Base-by-base conservation (phyloP, 2,113 vertebrate genomes). In the Pteropus alecto region DNA sequence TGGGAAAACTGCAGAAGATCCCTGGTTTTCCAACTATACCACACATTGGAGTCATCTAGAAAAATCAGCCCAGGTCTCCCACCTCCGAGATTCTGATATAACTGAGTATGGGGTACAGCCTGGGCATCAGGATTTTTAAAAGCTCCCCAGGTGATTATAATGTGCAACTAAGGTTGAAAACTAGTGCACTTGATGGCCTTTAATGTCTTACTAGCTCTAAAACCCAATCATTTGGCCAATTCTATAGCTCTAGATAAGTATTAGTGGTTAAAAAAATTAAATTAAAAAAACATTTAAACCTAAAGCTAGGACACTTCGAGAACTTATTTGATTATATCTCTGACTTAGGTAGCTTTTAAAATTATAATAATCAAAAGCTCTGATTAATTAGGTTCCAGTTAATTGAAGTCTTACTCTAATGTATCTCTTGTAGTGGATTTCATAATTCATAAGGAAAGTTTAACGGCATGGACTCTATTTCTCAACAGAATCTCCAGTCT, bases 361-460 rank as follows among this genome's bases (percentile, higher is more conserved):
- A 88, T 14, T 77, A 85, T 67, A 70, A 63, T 84, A 71, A 81
- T 48, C 38, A n/a, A 96, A 95, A 68, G 35, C 9, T 77, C 82
- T 74, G 19, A 67, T 85, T 46, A 74, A 77, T 95, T 96, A 81
- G 46, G 58, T 90, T 92, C 70, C 48, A 88, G 84, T 90, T 95
- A 93, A 90, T 60, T 90, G 76, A 97, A 96, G 81, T 33, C 79
- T 77, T 24, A 92, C 54, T 56, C 65, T 82, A 79, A 93, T 78
- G 70, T 54, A 87, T 94, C 90, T 93, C 89, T 92, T 92, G 93
- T 74, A 73, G 60, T 84, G 46, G 56, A 74, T 95, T 96, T 92
- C 48, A 33, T 78, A 90, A 90, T 94, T 96, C 61, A 35, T 78
- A 35, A 15, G 18, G n/a, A 14, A 51, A 93, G 11, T 94, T 94